Conservation (phyloP, 2,888 invertebrate species). For the Psylliodes chrysocephalus region DNA sequence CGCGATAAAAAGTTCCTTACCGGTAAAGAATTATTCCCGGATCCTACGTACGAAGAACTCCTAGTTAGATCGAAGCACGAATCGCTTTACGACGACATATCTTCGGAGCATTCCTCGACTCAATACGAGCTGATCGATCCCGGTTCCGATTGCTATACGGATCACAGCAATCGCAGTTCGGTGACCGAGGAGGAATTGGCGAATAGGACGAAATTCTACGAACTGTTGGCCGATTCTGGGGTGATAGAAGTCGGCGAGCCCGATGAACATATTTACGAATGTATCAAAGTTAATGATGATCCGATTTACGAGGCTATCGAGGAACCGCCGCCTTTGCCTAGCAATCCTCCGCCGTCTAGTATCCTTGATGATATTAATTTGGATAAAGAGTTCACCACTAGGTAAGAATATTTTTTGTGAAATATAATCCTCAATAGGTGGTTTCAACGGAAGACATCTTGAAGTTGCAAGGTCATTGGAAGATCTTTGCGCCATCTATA, state of each 20-base stretch:
- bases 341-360: slow-evolving; percentile 80
- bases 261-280: slow-evolving; percentile 79
- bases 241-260: slow-evolving; percentile 75
- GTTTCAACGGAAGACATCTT: too few species aligned
- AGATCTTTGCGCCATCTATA: too few species aligned
- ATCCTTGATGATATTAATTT: slow-evolving; percentile 73
- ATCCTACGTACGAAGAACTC: slow-evolving; percentile 69
- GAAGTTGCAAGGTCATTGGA: too few species aligned
- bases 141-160: slow-evolving; percentile 79
- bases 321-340: slow-evolving; percentile 81
- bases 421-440: too few species aligned
- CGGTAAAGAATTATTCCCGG: slow-evolving; percentile 61
- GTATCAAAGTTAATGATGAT: slow-evolving; percentile 75
- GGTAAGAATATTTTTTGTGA: slow-evolving; percentile 54
- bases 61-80: slow-evolving; percentile 69
- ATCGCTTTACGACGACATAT: slow-evolving; percentile 62
- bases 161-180: slow-evolving; percentile 65
- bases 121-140: slow-evolving; percentile 82
- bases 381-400: slow-evolving; percentile 75
- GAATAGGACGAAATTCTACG: slow-evolving; percentile 78
- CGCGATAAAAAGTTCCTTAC: slow-evolving; percentile 51
- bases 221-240: slow-evolving; percentile 77
- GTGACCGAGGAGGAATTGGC: slow-evolving; percentile 71
- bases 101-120: slow-evolving; percentile 69
- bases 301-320: slow-evolving; percentile 85